Evolutionary conservation across 2,888 invertebrate species (phyloP).

Genomic region (Pristionchus entomophagus): DNA sequence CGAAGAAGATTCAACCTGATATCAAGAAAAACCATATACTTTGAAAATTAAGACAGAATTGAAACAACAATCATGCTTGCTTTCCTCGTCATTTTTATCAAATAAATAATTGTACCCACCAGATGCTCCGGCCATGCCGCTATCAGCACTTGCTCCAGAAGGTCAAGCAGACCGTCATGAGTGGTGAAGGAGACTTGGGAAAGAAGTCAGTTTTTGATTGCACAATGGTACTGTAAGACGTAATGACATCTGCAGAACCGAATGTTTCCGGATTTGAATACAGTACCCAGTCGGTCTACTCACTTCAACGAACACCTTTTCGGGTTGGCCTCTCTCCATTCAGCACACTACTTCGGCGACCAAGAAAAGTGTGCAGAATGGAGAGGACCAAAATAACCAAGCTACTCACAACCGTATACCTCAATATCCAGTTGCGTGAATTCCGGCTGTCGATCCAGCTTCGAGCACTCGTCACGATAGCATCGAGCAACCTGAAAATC

Average conservation of each 20-base stretch:
- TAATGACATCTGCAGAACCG: too few species aligned
- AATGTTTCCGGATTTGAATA: too few species aligned
- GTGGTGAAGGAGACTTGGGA: slow-evolving; percentile 89
- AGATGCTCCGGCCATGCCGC: too few species aligned
- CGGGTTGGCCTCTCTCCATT: too few species aligned
- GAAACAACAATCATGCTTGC: neutral
- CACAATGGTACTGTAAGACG: neutral
- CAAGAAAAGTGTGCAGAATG: too few species aligned
- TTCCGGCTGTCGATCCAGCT: slow-evolving; percentile 93
- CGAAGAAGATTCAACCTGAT: too few species aligned
- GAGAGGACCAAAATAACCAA: slow-evolving; percentile 84
- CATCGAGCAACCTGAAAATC: slow-evolving; percentile 84
- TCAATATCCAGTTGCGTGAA: too few species aligned
- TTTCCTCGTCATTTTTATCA: too few species aligned
- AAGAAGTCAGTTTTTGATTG: neutral
- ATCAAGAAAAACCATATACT: too few species aligned
- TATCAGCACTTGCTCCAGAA: slow-evolving; percentile 87
- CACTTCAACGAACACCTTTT: too few species aligned
- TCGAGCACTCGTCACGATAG: slow-evolving; percentile 89
- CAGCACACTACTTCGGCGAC: too few species aligned
- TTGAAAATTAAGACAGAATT: neutral
- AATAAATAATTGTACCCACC: slow-evolving; percentile 76
- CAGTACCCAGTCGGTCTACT: too few species aligned
- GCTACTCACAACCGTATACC: slow-evolving; percentile 95
- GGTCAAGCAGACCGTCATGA: slow-evolving; percentile 83